Conservation (phyloP, 2,888 invertebrate species). For the Dromius quadrimaculatus region DNA sequence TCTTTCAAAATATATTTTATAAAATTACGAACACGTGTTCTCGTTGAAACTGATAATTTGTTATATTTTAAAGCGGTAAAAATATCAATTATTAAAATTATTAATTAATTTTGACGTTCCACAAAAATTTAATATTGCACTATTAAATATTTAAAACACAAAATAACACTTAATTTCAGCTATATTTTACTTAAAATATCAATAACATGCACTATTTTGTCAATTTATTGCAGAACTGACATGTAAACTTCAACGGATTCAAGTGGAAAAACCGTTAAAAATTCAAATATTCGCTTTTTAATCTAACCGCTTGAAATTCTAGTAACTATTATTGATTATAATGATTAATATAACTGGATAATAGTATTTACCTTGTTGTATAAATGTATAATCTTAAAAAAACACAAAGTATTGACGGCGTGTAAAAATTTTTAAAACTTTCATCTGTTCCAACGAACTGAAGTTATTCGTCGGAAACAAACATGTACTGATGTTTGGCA, state of each 20-base stretch:
- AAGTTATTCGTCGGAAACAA: background rate
- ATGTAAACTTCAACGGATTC: too few species aligned
- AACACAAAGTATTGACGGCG: slow-evolving; percentile 7
- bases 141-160: too few species aligned
- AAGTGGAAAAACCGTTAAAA: slow-evolving; percentile 30
- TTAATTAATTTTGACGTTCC: too few species aligned
- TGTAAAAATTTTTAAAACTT: slow-evolving; percentile 37
- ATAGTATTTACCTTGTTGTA: slow-evolving; percentile 28
- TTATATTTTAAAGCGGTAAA: too few species aligned
- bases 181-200: background rate
- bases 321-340: background rate
- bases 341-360: background rate
- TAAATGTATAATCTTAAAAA: slow-evolving; percentile 20
- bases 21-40: too few species aligned
- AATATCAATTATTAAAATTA: too few species aligned
- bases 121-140: too few species aligned
- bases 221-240: background rate
- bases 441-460: slow-evolving; percentile 33
- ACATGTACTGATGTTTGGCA: background rate
- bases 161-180: too few species aligned
- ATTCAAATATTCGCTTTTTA: slow-evolving; percentile 3
- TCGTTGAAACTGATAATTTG: too few species aligned
- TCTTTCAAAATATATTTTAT: too few species aligned
- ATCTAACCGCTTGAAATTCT: background rate
- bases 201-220: background rate